Evolutionary conservation across 2,888 invertebrate genomes (phyloP).

Genomic region (Lasioglossum figueresi): DNA sequence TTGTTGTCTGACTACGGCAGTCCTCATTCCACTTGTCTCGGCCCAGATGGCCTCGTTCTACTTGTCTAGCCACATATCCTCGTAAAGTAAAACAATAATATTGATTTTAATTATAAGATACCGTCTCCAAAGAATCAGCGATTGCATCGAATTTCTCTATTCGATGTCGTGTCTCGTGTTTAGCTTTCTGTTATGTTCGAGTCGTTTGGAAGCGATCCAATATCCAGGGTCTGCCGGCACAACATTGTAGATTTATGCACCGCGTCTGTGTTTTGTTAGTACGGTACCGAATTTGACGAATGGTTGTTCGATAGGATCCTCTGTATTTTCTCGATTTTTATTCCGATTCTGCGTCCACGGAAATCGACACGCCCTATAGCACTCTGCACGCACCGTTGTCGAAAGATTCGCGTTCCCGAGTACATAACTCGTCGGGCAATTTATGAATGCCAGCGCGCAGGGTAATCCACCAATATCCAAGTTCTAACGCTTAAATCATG

Average conservation of each 20-base stretch:
- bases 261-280: slow-evolving; percentile 43
- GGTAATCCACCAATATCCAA: slow-evolving; percentile 50
- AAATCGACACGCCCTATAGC: background rate
- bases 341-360: background rate
- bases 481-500: slow-evolving; percentile 58
- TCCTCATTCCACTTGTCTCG: too few relatives aligned
- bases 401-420: background rate
- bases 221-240: slow-evolving; percentile 21
- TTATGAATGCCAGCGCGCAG: slow-evolving; percentile 50
- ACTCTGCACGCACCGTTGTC: background rate
- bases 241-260: slow-evolving; percentile 50
- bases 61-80: background rate
- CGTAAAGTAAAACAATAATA: background rate
- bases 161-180: slow-evolving; percentile 16
- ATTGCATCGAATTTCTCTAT: background rate
- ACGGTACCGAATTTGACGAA: slow-evolving; percentile 46
- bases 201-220: slow-evolving; percentile 40
- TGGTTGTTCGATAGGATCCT: slow-evolving; percentile 35
- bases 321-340: background rate
- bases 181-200: slow-evolving; percentile 44
- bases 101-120: background rate
- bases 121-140: background rate
- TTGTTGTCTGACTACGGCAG: too few relatives aligned
- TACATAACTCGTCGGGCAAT: slow-evolving; percentile 52
- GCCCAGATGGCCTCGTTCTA: too few relatives aligned